Conservation (phyloP, 2,888 invertebrate species). For the Catocala fraxini region DNA sequence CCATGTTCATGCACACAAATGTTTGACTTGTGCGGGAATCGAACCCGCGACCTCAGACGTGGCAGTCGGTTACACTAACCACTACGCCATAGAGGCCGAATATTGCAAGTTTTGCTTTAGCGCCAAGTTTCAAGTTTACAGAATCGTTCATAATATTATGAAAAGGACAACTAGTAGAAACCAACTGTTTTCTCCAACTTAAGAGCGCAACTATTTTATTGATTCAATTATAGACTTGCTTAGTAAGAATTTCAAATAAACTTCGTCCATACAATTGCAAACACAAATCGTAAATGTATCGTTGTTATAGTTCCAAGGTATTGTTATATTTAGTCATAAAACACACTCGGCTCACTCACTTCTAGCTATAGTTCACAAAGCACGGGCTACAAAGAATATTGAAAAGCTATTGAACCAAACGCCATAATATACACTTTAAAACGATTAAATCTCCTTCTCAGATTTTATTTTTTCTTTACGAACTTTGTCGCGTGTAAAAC, state of each 20-base stretch:
- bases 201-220: slow-evolving; percentile 36
- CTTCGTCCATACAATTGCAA: slow-evolving; percentile 49
- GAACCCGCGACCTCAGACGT: too few species aligned
- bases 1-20: too few species aligned
- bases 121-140: slow-evolving; percentile 28
- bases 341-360: slow-evolving; percentile 64
- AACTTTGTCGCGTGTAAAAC: slow-evolving; percentile 25
- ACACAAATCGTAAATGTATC: slow-evolving; percentile 61
- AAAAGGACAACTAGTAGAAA: slow-evolving; percentile 19
- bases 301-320: slow-evolving; percentile 60
- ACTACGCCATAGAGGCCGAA: too few species aligned
- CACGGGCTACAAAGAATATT: slow-evolving; percentile 41
- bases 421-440: slow-evolving; percentile 24
- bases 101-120: slow-evolving; percentile 21
- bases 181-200: slow-evolving; percentile 28
- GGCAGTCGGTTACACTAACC: too few species aligned
- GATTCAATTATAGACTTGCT: slow-evolving; percentile 44
- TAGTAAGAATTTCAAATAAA: slow-evolving; percentile 40
- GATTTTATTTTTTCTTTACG: slow-evolving; percentile 10
- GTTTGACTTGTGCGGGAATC: too few species aligned
- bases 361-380: slow-evolving; percentile 40
- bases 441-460: slow-evolving; percentile 1
- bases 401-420: slow-evolving; percentile 32
- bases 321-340: slow-evolving; percentile 77
- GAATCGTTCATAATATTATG: slow-evolving; percentile 17